These are phyloP conservation scores for Gobio gobio DNA, from an alignment of 2,113 vertebrate species.

Conservation along the genomic window DNA sequence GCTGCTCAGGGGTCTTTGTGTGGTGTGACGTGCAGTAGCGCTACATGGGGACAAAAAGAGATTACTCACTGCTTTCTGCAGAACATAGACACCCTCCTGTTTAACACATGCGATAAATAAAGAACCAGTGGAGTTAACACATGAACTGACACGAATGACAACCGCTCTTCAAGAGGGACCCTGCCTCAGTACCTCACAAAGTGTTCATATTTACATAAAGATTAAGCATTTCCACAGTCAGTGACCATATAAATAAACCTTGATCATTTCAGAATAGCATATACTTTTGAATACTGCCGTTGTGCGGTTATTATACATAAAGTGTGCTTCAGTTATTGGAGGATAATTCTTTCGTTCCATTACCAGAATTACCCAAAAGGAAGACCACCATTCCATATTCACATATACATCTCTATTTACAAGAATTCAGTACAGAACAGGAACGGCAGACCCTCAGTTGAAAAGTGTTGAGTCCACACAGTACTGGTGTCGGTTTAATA, in stretches of 20 bases:
- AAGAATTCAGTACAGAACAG: constrained; percentile 45
- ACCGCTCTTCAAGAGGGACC: not conserved
- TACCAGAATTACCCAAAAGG: not conserved
- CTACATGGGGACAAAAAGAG: constrained; percentile 12
- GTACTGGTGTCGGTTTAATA: not conserved
- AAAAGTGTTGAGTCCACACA: constrained; percentile 32
- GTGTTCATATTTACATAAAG: not conserved
- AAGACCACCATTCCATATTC: constrained; percentile 22
- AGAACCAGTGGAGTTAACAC: not conserved
- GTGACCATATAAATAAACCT: constrained; percentile 25
- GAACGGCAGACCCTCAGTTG: constrained; percentile 55
- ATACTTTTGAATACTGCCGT: constrained; percentile 2
- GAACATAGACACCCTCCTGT: constrained; percentile 14
- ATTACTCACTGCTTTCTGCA: constrained; percentile 46
- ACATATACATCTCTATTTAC: constrained; percentile 34
- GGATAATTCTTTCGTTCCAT: not conserved
- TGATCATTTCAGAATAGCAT: not conserved
- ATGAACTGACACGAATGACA: not conserved
- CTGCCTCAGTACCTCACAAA: not conserved
- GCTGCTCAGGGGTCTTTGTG: constrained; percentile 51
- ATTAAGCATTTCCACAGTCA: not conserved
- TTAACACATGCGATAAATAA: not conserved
- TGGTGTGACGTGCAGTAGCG: not conserved
- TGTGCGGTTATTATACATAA: constrained; percentile 20
- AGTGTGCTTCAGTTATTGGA: constrained; percentile 12